Conservation (phyloP, 2,113 vertebrate species). For the Guaruba guarouba region DNA sequence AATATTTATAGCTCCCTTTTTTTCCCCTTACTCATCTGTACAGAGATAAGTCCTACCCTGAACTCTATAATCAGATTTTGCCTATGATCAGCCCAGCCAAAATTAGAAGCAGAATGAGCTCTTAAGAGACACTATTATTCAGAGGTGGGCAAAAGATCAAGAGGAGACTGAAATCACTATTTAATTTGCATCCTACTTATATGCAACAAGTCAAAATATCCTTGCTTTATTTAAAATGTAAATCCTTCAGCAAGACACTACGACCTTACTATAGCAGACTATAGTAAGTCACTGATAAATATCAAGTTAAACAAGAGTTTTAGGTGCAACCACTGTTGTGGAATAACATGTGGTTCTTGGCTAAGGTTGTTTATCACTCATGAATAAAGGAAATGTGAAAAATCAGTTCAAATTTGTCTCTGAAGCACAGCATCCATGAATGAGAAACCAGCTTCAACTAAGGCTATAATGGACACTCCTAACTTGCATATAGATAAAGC, state of each 20-base stretch:
- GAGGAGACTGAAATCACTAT: not conserved
- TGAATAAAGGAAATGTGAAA: not conserved
- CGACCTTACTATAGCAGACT: not conserved
- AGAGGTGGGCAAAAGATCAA: not conserved
- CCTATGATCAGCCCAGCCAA: not conserved
- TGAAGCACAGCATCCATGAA: not conserved
- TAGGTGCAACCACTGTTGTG: not conserved
- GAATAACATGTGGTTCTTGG: not conserved
- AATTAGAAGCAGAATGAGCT: not conserved
- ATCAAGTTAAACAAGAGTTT: not conserved
- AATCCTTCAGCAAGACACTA: not conserved
- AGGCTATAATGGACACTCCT: not conserved
- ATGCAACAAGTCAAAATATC: not conserved
- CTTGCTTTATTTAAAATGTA: not conserved
- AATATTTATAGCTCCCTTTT: not conserved
- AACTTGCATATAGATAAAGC: not conserved
- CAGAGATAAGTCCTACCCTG: not conserved
- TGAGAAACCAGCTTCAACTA: not conserved
- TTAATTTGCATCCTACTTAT: not conserved
- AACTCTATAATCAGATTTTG: not conserved
- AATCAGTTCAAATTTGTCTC: not conserved
- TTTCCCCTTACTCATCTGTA: not conserved
- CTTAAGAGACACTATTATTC: not conserved
- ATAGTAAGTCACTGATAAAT: not conserved
- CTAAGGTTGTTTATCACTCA: not conserved